phyloP scores from a whole-genome alignment of 1,140 invertebrate genomes.

The Nylanderia fulva region DNA sequence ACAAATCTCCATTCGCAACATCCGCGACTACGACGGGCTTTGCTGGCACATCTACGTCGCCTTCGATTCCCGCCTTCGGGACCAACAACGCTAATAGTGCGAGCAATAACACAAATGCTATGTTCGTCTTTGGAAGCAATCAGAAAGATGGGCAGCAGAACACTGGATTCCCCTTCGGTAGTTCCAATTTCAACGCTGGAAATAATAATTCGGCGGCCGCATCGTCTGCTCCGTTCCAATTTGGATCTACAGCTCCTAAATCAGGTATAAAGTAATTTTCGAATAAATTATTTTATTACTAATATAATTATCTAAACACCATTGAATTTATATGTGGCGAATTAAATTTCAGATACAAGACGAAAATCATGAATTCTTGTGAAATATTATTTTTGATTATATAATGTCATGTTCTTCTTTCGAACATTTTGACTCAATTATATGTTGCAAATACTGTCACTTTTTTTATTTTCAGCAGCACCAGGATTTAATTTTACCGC shows the following conservation, averaged over 20 bases:
- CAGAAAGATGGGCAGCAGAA: constrained; percentile 59
- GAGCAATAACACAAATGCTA: constrained; percentile 17
- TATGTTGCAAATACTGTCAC: neutral
- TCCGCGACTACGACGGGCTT: constrained; percentile 56
- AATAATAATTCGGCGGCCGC: constrained; percentile 54
- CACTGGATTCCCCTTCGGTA: constrained; percentile 69
- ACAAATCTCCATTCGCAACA: constrained; percentile 63
- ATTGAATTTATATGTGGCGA: neutral
- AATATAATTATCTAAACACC: no score
- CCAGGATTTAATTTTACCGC: constrained; percentile 81
- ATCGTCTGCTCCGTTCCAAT: constrained; percentile 77
- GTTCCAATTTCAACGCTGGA: constrained; percentile 41
- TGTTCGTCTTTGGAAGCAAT: constrained; percentile 73
- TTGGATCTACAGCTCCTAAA: constrained; percentile 76
- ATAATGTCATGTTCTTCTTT: no score
- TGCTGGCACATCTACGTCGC: constrained; percentile 26
- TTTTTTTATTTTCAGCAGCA: constrained; percentile 28
- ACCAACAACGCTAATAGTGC: constrained; percentile 19
- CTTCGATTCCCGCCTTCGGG: constrained; percentile 28
- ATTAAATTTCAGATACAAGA: neutral
- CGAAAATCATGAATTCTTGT: neutral
- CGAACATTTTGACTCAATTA: neutral
- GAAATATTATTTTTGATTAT: neutral
- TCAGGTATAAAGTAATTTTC: constrained; percentile 66
- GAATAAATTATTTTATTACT: constrained; percentile 1